Conservation (phyloP, 1,140 invertebrate genomes). For the Anadara kagoshimensis region DNA sequence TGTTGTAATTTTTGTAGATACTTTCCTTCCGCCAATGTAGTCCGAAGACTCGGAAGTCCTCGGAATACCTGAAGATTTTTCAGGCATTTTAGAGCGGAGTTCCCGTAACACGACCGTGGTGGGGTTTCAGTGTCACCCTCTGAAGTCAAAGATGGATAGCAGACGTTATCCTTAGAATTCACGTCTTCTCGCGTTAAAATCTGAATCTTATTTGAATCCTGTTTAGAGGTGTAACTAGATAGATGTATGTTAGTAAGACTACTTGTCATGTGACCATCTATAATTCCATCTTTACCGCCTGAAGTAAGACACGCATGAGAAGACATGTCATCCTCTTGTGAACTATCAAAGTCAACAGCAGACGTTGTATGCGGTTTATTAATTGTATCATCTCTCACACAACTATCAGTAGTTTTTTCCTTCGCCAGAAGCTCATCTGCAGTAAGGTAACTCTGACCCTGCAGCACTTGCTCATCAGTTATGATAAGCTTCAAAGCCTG, state of each 20-base stretch:
- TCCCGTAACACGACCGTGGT: slow-evolving; percentile 33
- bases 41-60: slow-evolving; percentile 36
- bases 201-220: neutral
- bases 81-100: slow-evolving; percentile 30
- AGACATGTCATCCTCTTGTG: slow-evolving; percentile 13
- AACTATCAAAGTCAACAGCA: neutral
- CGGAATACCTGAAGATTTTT: slow-evolving; percentile 31
- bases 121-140: neutral
- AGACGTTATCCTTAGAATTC: neutral
- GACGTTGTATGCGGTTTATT: too few species aligned
- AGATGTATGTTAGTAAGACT: slow-evolving; percentile 15
- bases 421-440: too few species aligned
- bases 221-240: slow-evolving; percentile 10
- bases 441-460: too few species aligned
- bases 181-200: neutral
- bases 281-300: slow-evolving; percentile 13
- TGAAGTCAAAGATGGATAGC: neutral
- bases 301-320: slow-evolving; percentile 19
- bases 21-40: slow-evolving; percentile 36
- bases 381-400: too few species aligned
- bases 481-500: too few species aligned
- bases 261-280: slow-evolving; percentile 25
- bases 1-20: slow-evolving; percentile 30
- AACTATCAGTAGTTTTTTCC: too few species aligned
- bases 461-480: too few species aligned